Percentiles rank a stretch among this genome's conserved stretches.
Evolutionary conservation across 2,113 vertebrate genomes (phyloP).

Genomic region (Talpa occidentalis): DNA sequence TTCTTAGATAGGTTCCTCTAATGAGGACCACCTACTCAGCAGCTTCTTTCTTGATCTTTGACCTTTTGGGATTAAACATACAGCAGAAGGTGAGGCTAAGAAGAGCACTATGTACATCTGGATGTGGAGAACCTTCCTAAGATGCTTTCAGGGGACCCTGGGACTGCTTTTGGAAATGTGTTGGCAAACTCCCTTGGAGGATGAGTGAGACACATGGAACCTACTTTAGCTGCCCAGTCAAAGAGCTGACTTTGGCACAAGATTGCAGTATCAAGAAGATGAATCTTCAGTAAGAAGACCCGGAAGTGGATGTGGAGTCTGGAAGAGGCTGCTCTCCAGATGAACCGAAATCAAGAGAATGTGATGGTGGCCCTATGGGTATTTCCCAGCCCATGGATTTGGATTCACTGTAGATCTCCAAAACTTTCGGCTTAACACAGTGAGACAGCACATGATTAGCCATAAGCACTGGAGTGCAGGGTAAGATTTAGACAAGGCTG

Average conservation of each 20-base stretch:
- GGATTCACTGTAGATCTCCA: not conserved
- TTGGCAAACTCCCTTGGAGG: not conserved
- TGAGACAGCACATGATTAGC: not conserved
- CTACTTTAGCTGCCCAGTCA: not conserved
- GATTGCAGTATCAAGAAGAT: not conserved
- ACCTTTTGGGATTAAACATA: conserved; percentile 42
- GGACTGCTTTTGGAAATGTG: not conserved
- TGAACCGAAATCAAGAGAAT: not conserved
- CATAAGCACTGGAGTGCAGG: not conserved
- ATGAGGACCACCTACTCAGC: not conserved
- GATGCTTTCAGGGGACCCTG: not conserved
- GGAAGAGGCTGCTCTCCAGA: not conserved
- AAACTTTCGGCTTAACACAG: not conserved
- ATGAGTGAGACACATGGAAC: not conserved
- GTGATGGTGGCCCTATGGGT: not conserved
- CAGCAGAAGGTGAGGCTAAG: not conserved
- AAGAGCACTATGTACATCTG: conserved; percentile 51
- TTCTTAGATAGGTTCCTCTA: conserved; percentile 29
- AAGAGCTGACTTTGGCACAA: not conserved
- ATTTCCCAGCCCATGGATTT: not conserved
- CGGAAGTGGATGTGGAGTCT: not conserved
- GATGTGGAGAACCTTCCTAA: conserved; percentile 25
- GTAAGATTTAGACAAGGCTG: not conserved
- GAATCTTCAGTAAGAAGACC: not conserved
- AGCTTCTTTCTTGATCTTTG: conserved; percentile 20